Percentiles rank a stretch among this genome's conserved stretches.
Conservation (phyloP, 2,113 vertebrate species). For the Neodontobutis hainanensis region DNA sequence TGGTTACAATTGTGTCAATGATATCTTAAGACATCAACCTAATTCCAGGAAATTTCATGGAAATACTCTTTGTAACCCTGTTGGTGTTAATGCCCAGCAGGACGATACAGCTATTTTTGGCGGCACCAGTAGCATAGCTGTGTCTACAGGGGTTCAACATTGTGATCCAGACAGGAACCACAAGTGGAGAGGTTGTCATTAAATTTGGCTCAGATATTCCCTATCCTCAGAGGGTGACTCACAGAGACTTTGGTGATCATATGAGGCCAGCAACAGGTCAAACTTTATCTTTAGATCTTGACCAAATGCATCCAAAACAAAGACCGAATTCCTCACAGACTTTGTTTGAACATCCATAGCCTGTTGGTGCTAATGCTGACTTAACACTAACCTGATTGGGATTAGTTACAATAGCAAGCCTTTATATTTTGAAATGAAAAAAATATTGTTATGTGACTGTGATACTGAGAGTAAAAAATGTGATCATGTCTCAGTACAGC, state of each 20-base stretch:
- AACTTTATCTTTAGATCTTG: neutral
- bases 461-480: too few relatives aligned
- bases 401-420: neutral
- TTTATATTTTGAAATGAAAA: neutral
- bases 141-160: slow-evolving; percentile 4
- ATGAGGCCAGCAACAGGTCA: slow-evolving; percentile 7
- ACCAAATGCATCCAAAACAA: neutral
- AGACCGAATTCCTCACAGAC: neutral
- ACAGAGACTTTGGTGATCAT: neutral
- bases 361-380: neutral
- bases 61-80: slow-evolving; percentile 29
- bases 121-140: neutral
- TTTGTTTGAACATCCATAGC: neutral
- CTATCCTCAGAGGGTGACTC: neutral
- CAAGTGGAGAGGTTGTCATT: neutral
- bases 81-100: slow-evolving; percentile 30
- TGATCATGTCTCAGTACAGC: too few relatives aligned
- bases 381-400: neutral
- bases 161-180: slow-evolving; percentile 3
- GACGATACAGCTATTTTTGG: slow-evolving; percentile 27
- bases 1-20: slow-evolving; percentile 5
- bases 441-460: neutral
- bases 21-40: slow-evolving; percentile 43
- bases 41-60: slow-evolving; percentile 44
- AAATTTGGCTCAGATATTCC: slow-evolving; percentile 14